Conservation (phyloP, 2,113 vertebrate genomes). For the Cyprinodon brontotheroides region DNA sequence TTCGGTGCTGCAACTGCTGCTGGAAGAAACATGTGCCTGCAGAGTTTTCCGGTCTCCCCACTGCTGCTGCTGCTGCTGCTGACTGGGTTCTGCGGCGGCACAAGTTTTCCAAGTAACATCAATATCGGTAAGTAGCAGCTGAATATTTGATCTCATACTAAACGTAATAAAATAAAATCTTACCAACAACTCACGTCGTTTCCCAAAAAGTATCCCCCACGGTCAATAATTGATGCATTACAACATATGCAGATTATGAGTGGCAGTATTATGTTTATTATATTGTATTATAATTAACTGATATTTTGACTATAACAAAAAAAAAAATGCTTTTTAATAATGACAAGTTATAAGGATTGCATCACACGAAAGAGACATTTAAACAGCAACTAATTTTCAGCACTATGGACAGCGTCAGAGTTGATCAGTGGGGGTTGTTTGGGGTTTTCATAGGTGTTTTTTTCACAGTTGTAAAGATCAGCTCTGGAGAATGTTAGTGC, state of each 20-base stretch:
- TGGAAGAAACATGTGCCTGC: conserved; percentile 92
- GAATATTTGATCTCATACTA: background rate
- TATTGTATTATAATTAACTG: too few relatives aligned
- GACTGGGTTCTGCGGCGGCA: conserved; percentile 88
- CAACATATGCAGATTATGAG: background rate
- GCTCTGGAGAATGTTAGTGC: background rate
- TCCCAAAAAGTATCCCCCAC: background rate
- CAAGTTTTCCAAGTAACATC: conserved; percentile 98
- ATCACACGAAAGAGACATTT: background rate
- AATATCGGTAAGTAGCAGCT: conserved; percentile 90
- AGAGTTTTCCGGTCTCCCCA: conserved; percentile 79
- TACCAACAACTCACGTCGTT: background rate
- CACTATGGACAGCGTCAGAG: background rate
- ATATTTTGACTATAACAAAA: background rate
- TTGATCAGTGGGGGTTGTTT: background rate
- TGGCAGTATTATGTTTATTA: too few relatives aligned
- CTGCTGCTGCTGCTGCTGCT: conserved; percentile 62
- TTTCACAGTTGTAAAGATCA: background rate
- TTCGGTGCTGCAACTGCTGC: conserved; percentile 79
- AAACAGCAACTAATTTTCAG: background rate
- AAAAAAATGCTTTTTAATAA: background rate
- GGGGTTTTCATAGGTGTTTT: background rate
- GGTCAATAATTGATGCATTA: background rate
- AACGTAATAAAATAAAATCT: background rate
- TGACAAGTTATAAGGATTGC: background rate